Evolutionary conservation across 1,140 invertebrate genomes (phyloP).

Genomic region (Brachionus calyciflorus): DNA sequence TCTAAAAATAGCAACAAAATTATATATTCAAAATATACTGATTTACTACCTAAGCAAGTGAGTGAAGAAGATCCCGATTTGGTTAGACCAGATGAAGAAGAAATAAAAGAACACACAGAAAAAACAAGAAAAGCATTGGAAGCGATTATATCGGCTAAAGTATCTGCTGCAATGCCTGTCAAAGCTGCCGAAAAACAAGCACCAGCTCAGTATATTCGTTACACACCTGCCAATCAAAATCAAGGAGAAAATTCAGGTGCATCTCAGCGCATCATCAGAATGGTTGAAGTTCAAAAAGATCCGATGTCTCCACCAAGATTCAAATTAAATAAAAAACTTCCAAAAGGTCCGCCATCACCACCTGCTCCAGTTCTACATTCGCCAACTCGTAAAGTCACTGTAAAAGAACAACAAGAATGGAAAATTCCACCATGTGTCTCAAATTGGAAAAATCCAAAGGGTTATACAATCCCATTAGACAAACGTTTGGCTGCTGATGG

Average conservation of each 20-base stretch:
- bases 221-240: conserved; percentile 90
- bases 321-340: conserved; percentile 75
- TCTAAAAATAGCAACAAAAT: conserved; percentile 84
- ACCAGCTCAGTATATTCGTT: conserved; percentile 84
- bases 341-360: conserved; percentile 92
- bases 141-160: conserved; percentile 58
- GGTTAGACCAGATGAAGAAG: conserved; percentile 77
- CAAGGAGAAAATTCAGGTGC: conserved; percentile 91
- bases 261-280: conserved; percentile 92
- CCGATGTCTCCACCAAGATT: conserved; percentile 98
- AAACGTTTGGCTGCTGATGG: conserved; percentile 97
- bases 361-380: conserved; percentile 95
- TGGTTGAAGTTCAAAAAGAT: conserved; percentile 91
- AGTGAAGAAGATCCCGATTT: conserved; percentile 81
- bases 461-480: conserved; percentile 96
- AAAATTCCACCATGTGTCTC: conserved; percentile 99
- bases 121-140: conserved; percentile 59
- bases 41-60: conserved; percentile 87
- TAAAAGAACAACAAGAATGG: conserved; percentile 99
- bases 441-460: conserved; percentile 98
- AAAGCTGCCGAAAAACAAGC: conserved; percentile 81
- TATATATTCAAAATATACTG: conserved; percentile 89
- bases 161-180: conserved; percentile 85
- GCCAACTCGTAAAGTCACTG: conserved; percentile 91
- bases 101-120: conserved; percentile 58